Evolutionary conservation across 2,888 invertebrate species (phyloP), one percentile per base, ranked within the genome.

Genomic region (Ophioninae sp.): DNA sequence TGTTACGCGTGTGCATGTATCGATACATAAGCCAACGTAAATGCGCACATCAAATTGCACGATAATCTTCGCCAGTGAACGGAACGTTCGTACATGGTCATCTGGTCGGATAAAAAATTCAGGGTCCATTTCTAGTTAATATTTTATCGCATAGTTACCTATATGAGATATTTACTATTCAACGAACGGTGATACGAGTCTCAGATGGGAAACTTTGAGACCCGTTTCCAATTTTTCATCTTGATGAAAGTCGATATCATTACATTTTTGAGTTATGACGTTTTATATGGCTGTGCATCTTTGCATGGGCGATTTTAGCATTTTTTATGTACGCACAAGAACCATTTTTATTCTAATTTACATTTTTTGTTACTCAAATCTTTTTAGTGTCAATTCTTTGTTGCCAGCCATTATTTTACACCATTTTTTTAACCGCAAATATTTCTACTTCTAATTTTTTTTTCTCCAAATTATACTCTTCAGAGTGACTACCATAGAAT

Each of bases 61-160:
- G 74, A 74, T n/a, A 41, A 73, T 69, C 56, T 68, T 62, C 41
- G 23, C 50, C 62, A 59, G n/a, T 17, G 21, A 68, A 50, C n/a
- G 30, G 30, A 77, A 69, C 59, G 68, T 69, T 23, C 20, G 62
- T 64, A 57, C 39, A n/a, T 57, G 30, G 77, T 73, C 83, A 80
- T 76, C 79, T 69, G 77, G 68, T 17, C 64, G 57, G 23, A 68
- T 67, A n/a, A 76, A 65, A 59, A 37, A 68, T 78, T 75, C 70
- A 82, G 10, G 64, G 74, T 50, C 79, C 57, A n/a, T 20, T 64
- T 62, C 50, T n/a, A 10, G 44, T 39, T 10, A 37, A 56, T 61
- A 69, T 65, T 74, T 56, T 20, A 20, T 50, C 39, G 7, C 23
- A 70, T 39, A 6, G 57, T 39, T n/a, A 20, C 20, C 20, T 39